Conservation (phyloP, 2,888 invertebrate species). For the Acrocyrtus sp. region DNA sequence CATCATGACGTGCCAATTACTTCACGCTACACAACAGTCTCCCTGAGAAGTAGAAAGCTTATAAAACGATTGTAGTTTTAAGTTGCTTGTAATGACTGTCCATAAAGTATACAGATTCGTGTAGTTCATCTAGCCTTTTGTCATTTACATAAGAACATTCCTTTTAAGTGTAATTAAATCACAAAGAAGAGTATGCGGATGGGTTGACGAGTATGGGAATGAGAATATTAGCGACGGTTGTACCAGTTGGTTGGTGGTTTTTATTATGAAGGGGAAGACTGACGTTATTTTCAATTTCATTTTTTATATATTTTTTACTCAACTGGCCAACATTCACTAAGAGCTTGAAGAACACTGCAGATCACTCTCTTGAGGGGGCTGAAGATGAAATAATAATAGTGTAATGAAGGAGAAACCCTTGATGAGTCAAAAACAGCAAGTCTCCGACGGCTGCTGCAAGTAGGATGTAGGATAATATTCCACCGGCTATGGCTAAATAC, state of each 20-base stretch:
- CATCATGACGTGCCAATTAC: not conserved
- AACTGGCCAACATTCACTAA: not conserved
- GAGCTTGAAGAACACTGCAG: too few relatives aligned
- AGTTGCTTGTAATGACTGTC: not conserved
- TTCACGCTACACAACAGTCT: not conserved
- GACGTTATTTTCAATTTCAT: not conserved
- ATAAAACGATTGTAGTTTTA: not conserved
- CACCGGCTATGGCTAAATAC: too few relatives aligned
- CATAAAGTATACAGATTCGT: not conserved
- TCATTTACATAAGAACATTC: not conserved
- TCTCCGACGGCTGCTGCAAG: too few relatives aligned
- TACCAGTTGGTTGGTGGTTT: too few relatives aligned
- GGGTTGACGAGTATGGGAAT: not conserved
- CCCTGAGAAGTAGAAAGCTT: not conserved
- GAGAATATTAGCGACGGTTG: too few relatives aligned
- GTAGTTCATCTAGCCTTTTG: not conserved
- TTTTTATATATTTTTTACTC: not conserved
- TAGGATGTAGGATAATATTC: too few relatives aligned
- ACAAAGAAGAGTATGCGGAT: not conserved
- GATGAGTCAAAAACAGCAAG: too few relatives aligned
- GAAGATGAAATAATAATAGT: not conserved
- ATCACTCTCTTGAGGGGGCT: not conserved
- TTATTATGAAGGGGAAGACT: too few relatives aligned
- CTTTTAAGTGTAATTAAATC: slow-evolving; percentile 8
- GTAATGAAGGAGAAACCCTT: not conserved